Percentiles rank a stretch among this genome's conserved stretches.
Evolutionary conservation across 2,797 vertebrate genomes (phyloP).

Genomic region (Avahi laniger): DNA sequence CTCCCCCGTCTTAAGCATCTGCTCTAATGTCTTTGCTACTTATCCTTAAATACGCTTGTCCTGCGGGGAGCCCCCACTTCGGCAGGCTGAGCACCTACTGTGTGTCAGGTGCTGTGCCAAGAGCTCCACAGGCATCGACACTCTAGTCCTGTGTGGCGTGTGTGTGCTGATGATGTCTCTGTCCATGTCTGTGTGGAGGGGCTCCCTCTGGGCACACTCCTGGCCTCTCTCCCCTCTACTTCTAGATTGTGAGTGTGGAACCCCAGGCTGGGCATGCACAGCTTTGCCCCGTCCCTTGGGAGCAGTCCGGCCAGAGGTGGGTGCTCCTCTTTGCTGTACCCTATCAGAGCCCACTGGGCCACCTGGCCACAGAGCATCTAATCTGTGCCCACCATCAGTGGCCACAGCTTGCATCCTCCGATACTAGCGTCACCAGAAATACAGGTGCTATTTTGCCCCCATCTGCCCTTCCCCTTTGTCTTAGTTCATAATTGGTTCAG

Average conservation of each 20-base stretch:
- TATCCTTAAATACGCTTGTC: neutral
- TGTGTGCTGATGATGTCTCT: neutral
- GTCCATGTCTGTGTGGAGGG: neutral
- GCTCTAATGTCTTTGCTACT: neutral
- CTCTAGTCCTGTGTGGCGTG: accelerated
- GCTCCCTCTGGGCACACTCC: accelerated
- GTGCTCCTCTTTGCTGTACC: neutral
- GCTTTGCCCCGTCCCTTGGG: neutral
- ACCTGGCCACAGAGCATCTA: accelerated
- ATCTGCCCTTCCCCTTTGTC: neutral
- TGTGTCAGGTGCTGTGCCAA: neutral
- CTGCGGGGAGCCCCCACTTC: neutral
- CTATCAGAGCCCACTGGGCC: neutral
- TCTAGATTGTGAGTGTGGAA: neutral
- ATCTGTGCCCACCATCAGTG: too few species aligned
- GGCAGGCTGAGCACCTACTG: neutral
- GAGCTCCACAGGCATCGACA: accelerated
- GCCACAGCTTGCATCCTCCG: neutral
- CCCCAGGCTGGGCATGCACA: neutral
- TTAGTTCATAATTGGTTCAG: neutral
- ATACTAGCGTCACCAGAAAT: neutral
- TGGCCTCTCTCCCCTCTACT: neutral
- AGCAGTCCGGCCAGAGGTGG: neutral
- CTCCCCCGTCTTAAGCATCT: neutral
- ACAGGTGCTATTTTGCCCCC: neutral